These are phyloP conservation scores for Nomia melanderi DNA, from an alignment of 1,140 invertebrate species.

Conservation along the genomic window DNA sequence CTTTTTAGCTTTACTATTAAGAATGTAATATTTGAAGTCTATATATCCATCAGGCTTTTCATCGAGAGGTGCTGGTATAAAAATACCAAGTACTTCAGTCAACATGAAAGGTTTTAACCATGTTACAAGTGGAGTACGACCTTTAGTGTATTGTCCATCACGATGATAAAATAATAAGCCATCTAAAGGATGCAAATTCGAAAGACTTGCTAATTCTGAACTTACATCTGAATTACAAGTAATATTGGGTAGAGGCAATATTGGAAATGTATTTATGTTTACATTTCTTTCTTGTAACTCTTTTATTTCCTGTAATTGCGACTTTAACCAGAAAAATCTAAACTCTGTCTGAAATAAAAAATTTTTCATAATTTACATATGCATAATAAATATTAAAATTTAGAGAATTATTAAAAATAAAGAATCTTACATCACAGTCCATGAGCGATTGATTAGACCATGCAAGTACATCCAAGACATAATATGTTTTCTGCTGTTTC, in stretches of 20 bases:
- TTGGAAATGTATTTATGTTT: conserved; percentile 81
- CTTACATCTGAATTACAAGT: conserved; percentile 75
- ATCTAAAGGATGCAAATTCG: conserved; percentile 82
- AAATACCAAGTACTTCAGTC: conserved; percentile 87
- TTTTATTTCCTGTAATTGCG: conserved; percentile 84
- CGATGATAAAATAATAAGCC: conserved; percentile 92
- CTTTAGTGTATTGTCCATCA: conserved; percentile 88
- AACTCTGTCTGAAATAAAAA: conserved; percentile 85
- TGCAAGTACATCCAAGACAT: conserved; percentile 90
- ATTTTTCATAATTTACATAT: conserved; percentile 11
- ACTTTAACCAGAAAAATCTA: conserved; percentile 88
- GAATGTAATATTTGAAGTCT: conserved; percentile 70
- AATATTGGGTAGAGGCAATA: conserved; percentile 79
- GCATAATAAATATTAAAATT: conserved; percentile 21
- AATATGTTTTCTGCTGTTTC: conserved; percentile 84
- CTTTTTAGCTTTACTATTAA: conserved; percentile 18
- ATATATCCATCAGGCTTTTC: conserved; percentile 77
- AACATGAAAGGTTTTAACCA: conserved; percentile 95
- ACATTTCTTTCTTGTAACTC: conserved; percentile 73
- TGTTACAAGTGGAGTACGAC: conserved; percentile 90
- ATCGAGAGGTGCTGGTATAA: conserved; percentile 75
- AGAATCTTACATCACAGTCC: conserved; percentile 88
- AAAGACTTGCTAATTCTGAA: conserved; percentile 70
- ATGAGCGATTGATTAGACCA: conserved; percentile 90
- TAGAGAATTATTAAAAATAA: neutral